Base-by-base conservation (phyloP, 2,888 invertebrate species). In the Caenorhabditis wallacei region DNA sequence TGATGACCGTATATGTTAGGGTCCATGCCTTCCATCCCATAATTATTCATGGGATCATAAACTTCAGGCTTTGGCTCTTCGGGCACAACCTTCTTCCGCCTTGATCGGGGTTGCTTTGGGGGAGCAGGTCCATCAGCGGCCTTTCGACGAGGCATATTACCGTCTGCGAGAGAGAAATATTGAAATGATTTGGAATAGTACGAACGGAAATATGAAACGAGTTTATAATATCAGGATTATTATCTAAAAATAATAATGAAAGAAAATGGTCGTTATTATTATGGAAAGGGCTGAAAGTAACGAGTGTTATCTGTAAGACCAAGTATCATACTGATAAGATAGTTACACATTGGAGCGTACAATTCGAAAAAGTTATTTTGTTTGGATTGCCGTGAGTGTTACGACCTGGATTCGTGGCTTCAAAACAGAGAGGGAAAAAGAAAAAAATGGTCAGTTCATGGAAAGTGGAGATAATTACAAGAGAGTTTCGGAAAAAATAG, bases 41-140 rank as follows among this genome's bases (percentile, higher is more conserved):
- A 83, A 18, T 71, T 79, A 48, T 61, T 82, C 76, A 71, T 68
- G 20, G 80, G 84, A 61, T 86, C 86, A 64, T 72, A 86, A 0
- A 56, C 57, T 24, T 83, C 81, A 37, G 80, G 82, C 22, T 80
- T 84, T 4, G 72, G 76, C 76, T 82, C 82, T 57, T 85, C 86
- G 7, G 59, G 75, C 2, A 84, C 84, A 61, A 74, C 82, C 74
- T 88, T 88, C 85, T 85, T 85, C 84, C 86, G 85, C n/a, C 88
- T 61, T 10, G 84, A 79, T 20, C 88, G 80, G 11, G 86, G 84
- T 18, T 72, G 64, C 40, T 85, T 83, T 1, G 85, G 78, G 7
- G 86, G 84, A 8, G 84, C 83, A 56, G 85, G 82, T 30, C 86
- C 88, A 66, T 85, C 87, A 20, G 43, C 46, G 10, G 80, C 79